Base-by-base conservation (phyloP, 1,140 invertebrate species). In the Atopsyche davidsoni region DNA sequence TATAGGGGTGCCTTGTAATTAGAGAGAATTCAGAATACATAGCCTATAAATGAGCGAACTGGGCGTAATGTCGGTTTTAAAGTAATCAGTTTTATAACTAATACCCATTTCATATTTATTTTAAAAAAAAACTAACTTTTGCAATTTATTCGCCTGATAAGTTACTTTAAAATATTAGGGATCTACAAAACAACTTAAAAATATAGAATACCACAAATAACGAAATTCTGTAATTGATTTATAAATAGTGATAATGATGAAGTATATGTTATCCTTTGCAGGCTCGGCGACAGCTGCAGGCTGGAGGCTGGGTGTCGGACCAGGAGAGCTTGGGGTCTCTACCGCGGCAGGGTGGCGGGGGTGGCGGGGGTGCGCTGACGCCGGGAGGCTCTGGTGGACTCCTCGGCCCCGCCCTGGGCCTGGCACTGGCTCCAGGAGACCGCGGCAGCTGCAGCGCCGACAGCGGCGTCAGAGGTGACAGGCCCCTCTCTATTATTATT, bases 401-500 rank as follows among this genome's bases (percentile, higher is more conserved):
- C 32, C 62, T 64, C 34, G 75, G 64, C 1, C 70, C 70, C 31
- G 67, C 70, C 21, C 62, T 57, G 55, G 72, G 62, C 31, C 68
- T 62, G 53, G 78, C 65, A 55, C 77, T 63, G 60, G 70, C 70
- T 39, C 75, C 83, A 2, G 86, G 85, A 1, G 87, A 90, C 63
- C 70, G 87, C 31, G 87, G 87, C 44, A 89, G 86, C 60, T 89
- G 87, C 67, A 89, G 86, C 59, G 88, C 87, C n/a, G 89, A 91
- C 66, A 89, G 86, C 14, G 88, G 86, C 14, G 85, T 88, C 1
- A 66, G 72, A 72, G 70, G 70, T 73, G 39, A 18, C 14, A 19
- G 1, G 16, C 14, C 19, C 6, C 16, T 34, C n/a, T 34, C 32
- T 34, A 34, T 34, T 3, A 34, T 34, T 13, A 4, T 3, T 13